Evolutionary conservation across 2,888 invertebrate species (phyloP).

Genomic region (Ceratothoa steindachneri): DNA sequence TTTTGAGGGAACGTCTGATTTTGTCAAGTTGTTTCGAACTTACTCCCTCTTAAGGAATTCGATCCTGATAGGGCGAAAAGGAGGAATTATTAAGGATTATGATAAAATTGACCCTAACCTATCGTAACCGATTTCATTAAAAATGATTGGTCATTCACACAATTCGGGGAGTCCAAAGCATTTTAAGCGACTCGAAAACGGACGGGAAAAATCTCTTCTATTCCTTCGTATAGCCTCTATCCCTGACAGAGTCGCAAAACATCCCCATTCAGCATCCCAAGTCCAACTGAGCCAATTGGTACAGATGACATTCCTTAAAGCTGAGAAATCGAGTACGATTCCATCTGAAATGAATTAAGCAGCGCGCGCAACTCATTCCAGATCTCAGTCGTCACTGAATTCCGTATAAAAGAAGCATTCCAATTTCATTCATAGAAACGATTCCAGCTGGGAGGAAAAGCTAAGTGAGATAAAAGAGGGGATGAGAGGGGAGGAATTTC

Average conservation of each 20-base stretch:
- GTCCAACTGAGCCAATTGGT: slow-evolving; percentile 39
- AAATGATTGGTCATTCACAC: no score
- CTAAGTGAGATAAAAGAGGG: background rate
- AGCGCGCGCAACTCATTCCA: slow-evolving; percentile 34
- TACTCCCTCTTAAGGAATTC: background rate
- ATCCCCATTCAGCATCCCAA: slow-evolving; percentile 26
- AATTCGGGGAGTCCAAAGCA: no score
- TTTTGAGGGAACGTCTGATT: background rate
- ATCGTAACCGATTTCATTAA: no score
- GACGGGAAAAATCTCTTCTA: no score
- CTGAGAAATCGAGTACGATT: slow-evolving; percentile 41
- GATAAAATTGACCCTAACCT: no score
- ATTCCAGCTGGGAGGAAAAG: slow-evolving; percentile 25
- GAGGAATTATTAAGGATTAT: no score
- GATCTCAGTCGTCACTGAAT: background rate
- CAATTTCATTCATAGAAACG: slow-evolving; percentile 46
- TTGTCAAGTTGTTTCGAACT: background rate
- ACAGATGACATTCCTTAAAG: slow-evolving; percentile 45
- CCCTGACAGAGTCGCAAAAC: slow-evolving; percentile 5
- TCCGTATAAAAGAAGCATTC: slow-evolving; percentile 17
- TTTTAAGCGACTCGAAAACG: no score
- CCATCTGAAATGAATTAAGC: slow-evolving; percentile 42
- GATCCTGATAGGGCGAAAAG: no score
- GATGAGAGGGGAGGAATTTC: background rate
- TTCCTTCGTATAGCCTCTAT: no score